Evolutionary conservation across 2,888 invertebrate species (phyloP).

Genomic region (Leptopilina syphax): DNA sequence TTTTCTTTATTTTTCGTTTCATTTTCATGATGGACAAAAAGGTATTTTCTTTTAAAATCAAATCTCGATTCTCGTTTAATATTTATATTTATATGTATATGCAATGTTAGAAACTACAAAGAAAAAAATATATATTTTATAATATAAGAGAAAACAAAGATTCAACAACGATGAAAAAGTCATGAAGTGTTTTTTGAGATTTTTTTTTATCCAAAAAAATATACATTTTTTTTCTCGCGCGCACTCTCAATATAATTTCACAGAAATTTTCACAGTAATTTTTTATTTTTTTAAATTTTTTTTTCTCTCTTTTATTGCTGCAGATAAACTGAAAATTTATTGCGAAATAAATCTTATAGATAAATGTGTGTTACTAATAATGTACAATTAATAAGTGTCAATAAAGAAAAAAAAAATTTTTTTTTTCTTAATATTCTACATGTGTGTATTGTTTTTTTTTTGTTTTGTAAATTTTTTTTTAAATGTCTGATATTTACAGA

Average conservation of each 20-base stretch:
- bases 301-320: neutral
- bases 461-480: neutral
- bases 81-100: neutral
- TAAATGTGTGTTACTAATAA: slow-evolving; percentile 7
- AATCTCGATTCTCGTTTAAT: slow-evolving; percentile 38
- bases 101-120: slow-evolving; percentile 36
- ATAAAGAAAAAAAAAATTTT: slow-evolving; percentile 13
- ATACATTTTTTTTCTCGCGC: slow-evolving; percentile 38
- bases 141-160: slow-evolving; percentile 34
- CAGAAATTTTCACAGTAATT: slow-evolving; percentile 33
- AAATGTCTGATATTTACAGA: slow-evolving; percentile 28
- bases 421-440: neutral
- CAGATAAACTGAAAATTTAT: slow-evolving; percentile 36
- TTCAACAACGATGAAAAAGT: slow-evolving; percentile 39
- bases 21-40: slow-evolving; percentile 23
- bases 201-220: slow-evolving; percentile 45
- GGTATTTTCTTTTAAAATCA: neutral
- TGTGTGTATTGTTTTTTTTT: too few relatives aligned
- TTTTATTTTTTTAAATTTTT: too few relatives aligned
- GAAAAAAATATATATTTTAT: slow-evolving; percentile 12
- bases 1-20: too few relatives aligned
- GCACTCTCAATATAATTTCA: slow-evolving; percentile 9
- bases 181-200: slow-evolving; percentile 42
- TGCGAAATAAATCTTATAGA: slow-evolving; percentile 18
- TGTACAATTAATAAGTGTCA: too few relatives aligned